Conservation (phyloP, 2,888 invertebrate genomes). For the Parnassius orleans region DNA sequence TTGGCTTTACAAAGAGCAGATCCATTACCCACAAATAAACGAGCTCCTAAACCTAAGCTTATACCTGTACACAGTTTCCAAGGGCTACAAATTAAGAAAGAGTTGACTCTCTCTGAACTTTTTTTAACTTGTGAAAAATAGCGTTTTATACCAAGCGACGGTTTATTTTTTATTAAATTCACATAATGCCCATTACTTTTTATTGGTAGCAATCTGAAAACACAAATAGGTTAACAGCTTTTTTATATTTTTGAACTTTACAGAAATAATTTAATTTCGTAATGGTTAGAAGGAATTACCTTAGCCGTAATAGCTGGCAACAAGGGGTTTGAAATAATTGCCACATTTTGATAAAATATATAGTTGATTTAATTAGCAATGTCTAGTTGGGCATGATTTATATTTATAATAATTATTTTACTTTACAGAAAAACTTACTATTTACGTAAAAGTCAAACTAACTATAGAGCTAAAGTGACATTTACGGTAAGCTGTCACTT, state of each 20-base stretch:
- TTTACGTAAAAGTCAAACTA: too few relatives aligned
- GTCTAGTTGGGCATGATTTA: too few relatives aligned
- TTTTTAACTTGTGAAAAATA: conserved; percentile 52
- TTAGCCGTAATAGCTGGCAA: conserved; percentile 56
- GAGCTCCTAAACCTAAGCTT: conserved; percentile 62
- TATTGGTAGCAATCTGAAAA: conserved; percentile 58
- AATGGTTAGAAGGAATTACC: conserved; percentile 46
- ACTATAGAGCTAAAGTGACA: too few relatives aligned
- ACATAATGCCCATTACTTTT: conserved; percentile 52
- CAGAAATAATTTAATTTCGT: conserved; percentile 11
- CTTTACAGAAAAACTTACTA: too few relatives aligned
- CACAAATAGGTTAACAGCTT: conserved; percentile 3
- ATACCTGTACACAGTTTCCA: conserved; percentile 74
- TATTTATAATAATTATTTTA: too few relatives aligned
- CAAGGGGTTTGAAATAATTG: conserved; percentile 62
- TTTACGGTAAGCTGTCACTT: too few relatives aligned
- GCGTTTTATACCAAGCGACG: conserved; percentile 51
- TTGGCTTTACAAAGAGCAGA: conserved; percentile 85
- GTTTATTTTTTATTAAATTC: conserved; percentile 58
- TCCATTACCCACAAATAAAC: conserved; percentile 61
- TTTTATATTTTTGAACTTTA: background rate
- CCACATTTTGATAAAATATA: conserved; percentile 55
- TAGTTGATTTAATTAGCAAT: conserved; percentile 2
- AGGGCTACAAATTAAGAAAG: conserved; percentile 57
- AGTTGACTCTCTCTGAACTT: conserved; percentile 50